phyloP scores from a whole-genome alignment of 2,888 invertebrate species.

The Pterostichus madidus region DNA sequence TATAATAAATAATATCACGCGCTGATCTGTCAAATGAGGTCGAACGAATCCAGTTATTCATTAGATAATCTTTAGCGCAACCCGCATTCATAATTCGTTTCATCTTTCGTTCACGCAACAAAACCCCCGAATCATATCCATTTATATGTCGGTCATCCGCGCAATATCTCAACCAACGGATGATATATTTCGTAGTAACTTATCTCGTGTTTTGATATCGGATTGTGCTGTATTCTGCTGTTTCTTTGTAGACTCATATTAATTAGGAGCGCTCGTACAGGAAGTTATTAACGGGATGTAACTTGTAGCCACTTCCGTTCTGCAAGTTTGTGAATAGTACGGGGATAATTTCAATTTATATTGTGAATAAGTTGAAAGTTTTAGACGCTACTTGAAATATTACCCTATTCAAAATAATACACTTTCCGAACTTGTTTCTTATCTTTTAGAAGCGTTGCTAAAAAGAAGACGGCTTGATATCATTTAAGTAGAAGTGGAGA shows the following conservation, averaged over 20 bases:
- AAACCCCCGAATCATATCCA: no score
- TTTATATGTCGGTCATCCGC: no score
- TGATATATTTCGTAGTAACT: no score
- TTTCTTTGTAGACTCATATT: background rate
- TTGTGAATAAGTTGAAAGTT: slow-evolving; percentile 46
- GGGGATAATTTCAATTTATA: slow-evolving; percentile 50
- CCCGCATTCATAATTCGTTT: no score
- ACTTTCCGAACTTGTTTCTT: slow-evolving; percentile 49
- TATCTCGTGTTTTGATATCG: background rate
- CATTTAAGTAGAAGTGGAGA: slow-evolving; percentile 36
- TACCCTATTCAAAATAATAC: slow-evolving; percentile 52
- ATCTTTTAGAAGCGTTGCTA: slow-evolving; percentile 22
- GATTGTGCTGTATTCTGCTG: background rate
- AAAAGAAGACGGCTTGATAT: slow-evolving; percentile 30
- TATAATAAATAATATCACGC: no score
- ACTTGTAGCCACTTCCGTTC: slow-evolving; percentile 5
- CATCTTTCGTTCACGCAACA: no score
- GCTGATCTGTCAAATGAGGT: no score
- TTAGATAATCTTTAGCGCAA: no score
- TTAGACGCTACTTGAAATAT: slow-evolving; percentile 42
- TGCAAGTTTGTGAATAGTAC: slow-evolving; percentile 32
- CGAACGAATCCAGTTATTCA: no score
- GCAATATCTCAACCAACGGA: no score
- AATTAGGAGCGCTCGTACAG: background rate
- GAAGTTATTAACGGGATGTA: slow-evolving; percentile 28